Evolutionary conservation across 2,113 vertebrate species (phyloP).

Genomic region (Oncorhynchus kisutch): DNA sequence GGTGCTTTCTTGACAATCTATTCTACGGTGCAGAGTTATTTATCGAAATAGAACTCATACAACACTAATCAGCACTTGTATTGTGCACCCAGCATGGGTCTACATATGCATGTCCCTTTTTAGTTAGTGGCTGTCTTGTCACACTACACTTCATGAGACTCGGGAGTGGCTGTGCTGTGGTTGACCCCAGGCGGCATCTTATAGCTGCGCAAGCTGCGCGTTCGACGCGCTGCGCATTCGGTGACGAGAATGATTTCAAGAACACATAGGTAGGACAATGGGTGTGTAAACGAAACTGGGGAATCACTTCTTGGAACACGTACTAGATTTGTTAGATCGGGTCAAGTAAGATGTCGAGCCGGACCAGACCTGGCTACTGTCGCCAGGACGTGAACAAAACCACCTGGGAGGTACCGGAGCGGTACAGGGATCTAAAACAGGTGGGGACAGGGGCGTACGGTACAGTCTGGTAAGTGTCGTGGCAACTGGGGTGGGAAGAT

Average conservation of each 20-base stretch:
- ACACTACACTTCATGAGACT: background rate
- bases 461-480: slow-evolving; percentile 87
- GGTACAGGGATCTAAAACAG: slow-evolving; percentile 85
- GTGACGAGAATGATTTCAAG: slow-evolving; percentile 11
- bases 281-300: slow-evolving; percentile 44
- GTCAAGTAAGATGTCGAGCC: slow-evolving; percentile 57
- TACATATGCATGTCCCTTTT: background rate
- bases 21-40: too few species aligned
- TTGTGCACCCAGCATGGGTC: background rate
- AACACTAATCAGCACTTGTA: too few species aligned
- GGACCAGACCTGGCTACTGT: slow-evolving; percentile 78
- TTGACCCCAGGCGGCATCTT: slow-evolving; percentile 58
- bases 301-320: slow-evolving; percentile 1
- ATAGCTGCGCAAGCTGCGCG: slow-evolving; percentile 5
- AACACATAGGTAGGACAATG: slow-evolving; percentile 58
- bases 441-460: slow-evolving; percentile 94
- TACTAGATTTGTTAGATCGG: background rate
- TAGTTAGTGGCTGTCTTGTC: background rate
- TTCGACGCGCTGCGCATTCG: slow-evolving; percentile 43
- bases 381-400: slow-evolving; percentile 90
- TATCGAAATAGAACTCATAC: too few species aligned
- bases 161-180: slow-evolving; percentile 58
- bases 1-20: background rate
- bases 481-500: background rate
- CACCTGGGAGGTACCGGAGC: slow-evolving; percentile 86